Conservation (phyloP, 2,797 vertebrate genomes). For the Capromys pilorides region DNA sequence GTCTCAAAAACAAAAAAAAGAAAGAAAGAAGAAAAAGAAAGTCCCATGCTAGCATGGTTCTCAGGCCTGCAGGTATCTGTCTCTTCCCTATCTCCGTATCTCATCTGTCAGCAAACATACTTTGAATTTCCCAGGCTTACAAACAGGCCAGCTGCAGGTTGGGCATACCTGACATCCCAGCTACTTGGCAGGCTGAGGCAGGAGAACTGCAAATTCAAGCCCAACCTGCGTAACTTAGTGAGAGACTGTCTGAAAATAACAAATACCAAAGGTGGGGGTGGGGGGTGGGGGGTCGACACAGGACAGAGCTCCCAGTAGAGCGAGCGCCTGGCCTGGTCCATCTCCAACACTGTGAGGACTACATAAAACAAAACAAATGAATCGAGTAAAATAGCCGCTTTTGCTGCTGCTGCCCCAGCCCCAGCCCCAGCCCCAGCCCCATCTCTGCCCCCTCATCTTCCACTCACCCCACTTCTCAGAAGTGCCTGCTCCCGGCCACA, state of each 20-base stretch:
- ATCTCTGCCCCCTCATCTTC: too few relatives aligned
- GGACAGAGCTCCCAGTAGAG: background rate
- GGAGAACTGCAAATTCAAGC: background rate
- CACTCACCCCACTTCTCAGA: background rate
- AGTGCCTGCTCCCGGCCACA: background rate
- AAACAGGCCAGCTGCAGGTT: background rate
- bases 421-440: background rate
- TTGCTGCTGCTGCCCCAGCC: background rate
- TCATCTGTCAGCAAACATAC: background rate
- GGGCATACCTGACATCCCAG: background rate
- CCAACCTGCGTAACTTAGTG: background rate
- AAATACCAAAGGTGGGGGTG: background rate
- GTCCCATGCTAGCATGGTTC: background rate
- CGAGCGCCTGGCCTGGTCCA: background rate
- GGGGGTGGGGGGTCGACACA: too few relatives aligned
- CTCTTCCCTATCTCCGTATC: background rate
- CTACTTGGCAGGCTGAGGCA: background rate
- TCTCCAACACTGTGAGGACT: background rate
- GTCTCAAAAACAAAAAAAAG: background rate
- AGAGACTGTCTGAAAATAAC: background rate
- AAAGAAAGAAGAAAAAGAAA: background rate
- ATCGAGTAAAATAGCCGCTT: background rate
- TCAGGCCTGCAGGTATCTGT: background rate
- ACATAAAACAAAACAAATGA: background rate
- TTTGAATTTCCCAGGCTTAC: slow-evolving; percentile 6